phyloP scores from a whole-genome alignment of 2,113 vertebrate species.

The Sprattus sprattus region DNA sequence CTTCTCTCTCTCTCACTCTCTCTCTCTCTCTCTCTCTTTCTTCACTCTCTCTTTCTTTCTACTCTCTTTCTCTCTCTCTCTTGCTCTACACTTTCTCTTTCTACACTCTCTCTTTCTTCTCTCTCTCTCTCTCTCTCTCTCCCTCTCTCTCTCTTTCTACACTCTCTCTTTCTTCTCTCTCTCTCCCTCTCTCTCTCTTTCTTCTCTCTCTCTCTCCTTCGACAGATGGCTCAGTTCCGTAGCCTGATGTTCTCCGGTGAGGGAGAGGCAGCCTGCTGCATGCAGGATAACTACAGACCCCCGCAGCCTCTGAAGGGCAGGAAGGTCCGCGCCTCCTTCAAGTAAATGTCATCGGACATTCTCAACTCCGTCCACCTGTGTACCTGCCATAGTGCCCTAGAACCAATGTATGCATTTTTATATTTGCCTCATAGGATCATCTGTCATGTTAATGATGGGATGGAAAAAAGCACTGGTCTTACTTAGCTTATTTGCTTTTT shows the following conservation, averaged over 20 bases:
- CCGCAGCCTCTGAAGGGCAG: slow-evolving; percentile 84
- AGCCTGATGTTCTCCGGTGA: slow-evolving; percentile 78
- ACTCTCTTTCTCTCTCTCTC: neutral
- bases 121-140: no score
- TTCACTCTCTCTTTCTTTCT: no score
- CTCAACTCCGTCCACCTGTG: neutral
- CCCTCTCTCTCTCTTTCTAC: neutral
- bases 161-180: no score
- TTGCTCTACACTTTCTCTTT: neutral
- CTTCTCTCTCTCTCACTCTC: neutral
- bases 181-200: neutral
- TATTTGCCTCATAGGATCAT: neutral
- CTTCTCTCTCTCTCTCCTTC: neutral
- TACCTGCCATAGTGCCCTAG: neutral
- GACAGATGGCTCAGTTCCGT: slow-evolving; percentile 81
- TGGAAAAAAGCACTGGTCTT: neutral
- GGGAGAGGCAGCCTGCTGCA: slow-evolving; percentile 73
- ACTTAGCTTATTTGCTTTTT: neutral
- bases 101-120: no score
- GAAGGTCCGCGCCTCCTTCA: slow-evolving; percentile 77
- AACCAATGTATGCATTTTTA: neutral
- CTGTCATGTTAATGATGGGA: neutral
- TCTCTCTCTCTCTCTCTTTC: no score
- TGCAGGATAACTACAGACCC: slow-evolving; percentile 90
- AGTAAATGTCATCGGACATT: slow-evolving; percentile 45